Percentiles rank a stretch among this genome's conserved stretches.
Conservation (phyloP, 2,888 invertebrate species). For the Coenonympha glycerion region DNA sequence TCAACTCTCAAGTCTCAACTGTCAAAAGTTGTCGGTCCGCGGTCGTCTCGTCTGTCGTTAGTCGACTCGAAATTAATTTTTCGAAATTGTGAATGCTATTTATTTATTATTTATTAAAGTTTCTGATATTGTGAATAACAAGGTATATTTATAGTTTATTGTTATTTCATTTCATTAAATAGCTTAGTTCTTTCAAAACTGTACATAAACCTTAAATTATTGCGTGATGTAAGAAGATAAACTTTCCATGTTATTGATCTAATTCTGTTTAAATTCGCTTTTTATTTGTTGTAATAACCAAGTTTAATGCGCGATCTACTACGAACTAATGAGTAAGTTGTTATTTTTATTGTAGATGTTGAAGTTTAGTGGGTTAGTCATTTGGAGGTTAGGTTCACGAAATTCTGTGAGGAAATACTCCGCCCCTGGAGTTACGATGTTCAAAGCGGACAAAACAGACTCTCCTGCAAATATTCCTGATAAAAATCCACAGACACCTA, state of each 20-base stretch:
- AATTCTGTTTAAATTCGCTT: conserved; percentile 18
- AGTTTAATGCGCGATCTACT: background rate
- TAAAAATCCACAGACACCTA: conserved; percentile 31
- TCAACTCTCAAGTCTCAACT: no score
- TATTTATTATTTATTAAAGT: conserved; percentile 22
- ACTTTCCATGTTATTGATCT: conserved; percentile 29
- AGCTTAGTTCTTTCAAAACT: background rate
- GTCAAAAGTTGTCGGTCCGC: background rate
- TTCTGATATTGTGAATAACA: conserved; percentile 5
- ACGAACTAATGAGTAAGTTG: background rate
- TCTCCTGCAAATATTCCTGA: conserved; percentile 40
- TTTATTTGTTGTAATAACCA: background rate
- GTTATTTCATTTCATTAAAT: conserved; percentile 24
- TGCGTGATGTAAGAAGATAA: conserved; percentile 61
- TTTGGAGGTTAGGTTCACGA: conserved; percentile 73
- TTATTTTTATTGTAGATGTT: conserved; percentile 56
- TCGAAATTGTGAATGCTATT: conserved; percentile 42
- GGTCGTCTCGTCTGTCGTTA: conserved; percentile 23
- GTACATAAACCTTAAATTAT: conserved; percentile 14
- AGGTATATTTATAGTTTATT: conserved; percentile 19
- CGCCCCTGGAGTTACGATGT: conserved; percentile 86
- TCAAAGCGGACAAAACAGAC: conserved; percentile 78
- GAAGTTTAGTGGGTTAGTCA: conserved; percentile 63
- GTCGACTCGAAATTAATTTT: conserved; percentile 16
- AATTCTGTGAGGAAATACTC: conserved; percentile 54